Base-by-base conservation (phyloP, 2,888 invertebrate species). In the Conops quadrifasciatus region DNA sequence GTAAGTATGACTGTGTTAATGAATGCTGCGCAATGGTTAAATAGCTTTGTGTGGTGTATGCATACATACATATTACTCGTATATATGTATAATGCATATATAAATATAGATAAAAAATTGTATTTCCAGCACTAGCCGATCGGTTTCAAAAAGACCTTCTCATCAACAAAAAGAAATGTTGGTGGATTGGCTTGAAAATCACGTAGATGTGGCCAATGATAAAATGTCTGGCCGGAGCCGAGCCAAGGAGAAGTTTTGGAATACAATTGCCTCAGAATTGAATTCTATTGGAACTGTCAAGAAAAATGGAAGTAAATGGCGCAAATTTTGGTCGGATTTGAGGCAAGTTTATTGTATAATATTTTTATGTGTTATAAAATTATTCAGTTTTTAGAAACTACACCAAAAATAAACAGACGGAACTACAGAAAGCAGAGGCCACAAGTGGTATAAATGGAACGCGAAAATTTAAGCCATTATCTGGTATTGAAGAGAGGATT, bases 301-400 rank as follows among this genome's bases (percentile, higher is more conserved):
- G 2, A 59, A 59, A 59, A 11, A 59, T 30, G 59, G 30, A n/a
- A n/a, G n/a, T 2, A 59, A 28, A 30, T 59, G 28, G 59, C 15
- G 30, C 13, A 59, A 59, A 59, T 59, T 30, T 59, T 59, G 30
- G 30, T 16, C 26, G 30, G 59, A 59, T 28, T 59, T 59, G 16
- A 59, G 28, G 59, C n/a, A 30, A 58, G 26, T 58, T 58, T 49
- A 49, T 49, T n/a, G 45, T 45, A n/a, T 9, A 49, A 49, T 16
- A 13, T 49, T n/a, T 49, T n/a, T 49, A 49, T 49, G 5, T 49
- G 15, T 49, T 49, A 49, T 49, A 49, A 49, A 49, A 49, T 1
- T 49, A 49, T 49, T 49, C 1, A 49, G n/a, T 16, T n/a, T n/a
- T 13, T 49, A 49, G 49, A 19, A 49, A 49, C 15, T 49, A 49